Conservation (phyloP, 1,140 invertebrate genomes). For the Forficula auricularia region DNA sequence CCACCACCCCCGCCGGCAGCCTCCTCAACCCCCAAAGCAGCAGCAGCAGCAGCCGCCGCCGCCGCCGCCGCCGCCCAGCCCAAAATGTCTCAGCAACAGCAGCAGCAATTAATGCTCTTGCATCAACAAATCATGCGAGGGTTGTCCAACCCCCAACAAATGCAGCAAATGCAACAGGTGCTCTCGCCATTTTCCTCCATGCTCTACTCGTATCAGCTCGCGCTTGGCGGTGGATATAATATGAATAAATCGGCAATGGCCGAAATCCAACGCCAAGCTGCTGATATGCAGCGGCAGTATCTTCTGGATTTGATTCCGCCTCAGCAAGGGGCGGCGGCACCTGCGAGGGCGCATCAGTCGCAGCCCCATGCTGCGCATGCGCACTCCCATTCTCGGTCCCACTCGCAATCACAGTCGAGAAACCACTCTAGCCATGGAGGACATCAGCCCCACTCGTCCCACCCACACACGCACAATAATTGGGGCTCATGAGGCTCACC, state of each 20-base stretch:
- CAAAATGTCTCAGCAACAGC: no score
- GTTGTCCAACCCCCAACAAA: slow-evolving; percentile 21
- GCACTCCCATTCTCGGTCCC: no score
- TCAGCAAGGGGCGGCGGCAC: slow-evolving; percentile 17
- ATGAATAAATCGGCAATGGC: slow-evolving; percentile 34
- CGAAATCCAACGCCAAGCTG: slow-evolving; percentile 57
- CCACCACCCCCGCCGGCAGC: not conserved
- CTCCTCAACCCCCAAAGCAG: slow-evolving; percentile 24
- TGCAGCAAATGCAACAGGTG: slow-evolving; percentile 25
- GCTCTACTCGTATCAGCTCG: slow-evolving; percentile 69
- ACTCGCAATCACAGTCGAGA: no score
- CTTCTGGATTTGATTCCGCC: slow-evolving; percentile 85
- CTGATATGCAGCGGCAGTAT: slow-evolving; percentile 85
- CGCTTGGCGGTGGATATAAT: slow-evolving; percentile 38
- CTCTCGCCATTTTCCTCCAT: slow-evolving; percentile 66
- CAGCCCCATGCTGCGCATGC: not conserved
- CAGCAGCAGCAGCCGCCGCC: slow-evolving; percentile 48
- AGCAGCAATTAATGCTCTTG: slow-evolving; percentile 18
- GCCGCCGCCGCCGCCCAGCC: no score
- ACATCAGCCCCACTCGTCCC: no score
- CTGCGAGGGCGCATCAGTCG: no score
- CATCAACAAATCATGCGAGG: slow-evolving; percentile 46
- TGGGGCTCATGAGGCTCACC: slow-evolving; percentile 8
- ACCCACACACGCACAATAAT: slow-evolving; percentile 1
- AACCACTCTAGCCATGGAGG: not conserved